Percentiles rank a stretch among this genome's conserved stretches.
phyloP scores from a whole-genome alignment of 2,797 vertebrate species.

The Enteromius unitaeniatus region DNA sequence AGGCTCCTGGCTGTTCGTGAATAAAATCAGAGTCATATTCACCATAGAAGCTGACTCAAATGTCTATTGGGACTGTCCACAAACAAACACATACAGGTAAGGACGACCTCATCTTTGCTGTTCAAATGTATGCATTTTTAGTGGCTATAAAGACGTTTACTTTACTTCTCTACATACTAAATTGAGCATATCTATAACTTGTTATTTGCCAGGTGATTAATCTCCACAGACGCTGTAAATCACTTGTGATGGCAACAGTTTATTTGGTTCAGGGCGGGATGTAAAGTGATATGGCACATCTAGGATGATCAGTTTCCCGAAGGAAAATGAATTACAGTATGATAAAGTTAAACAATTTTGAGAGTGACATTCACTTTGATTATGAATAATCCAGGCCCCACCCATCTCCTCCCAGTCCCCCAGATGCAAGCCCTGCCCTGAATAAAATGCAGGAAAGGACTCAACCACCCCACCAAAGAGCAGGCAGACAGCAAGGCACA shows the following conservation, averaged over 20 bases:
- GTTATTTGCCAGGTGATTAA: slow-evolving; percentile 24
- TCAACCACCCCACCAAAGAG: slow-evolving; percentile 70
- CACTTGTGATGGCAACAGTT: slow-evolving; percentile 13
- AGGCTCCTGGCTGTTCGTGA: neutral
- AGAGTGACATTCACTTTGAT: slow-evolving; percentile 64
- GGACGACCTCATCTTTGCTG: neutral
- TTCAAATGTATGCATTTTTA: neutral
- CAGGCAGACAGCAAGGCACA: slow-evolving; percentile 63
- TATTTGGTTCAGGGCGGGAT: slow-evolving; percentile 3
- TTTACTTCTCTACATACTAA: slow-evolving; percentile 14
- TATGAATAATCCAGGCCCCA: slow-evolving; percentile 78
- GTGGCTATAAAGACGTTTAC: neutral
- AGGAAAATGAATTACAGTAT: neutral
- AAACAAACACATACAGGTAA: slow-evolving; percentile 8
- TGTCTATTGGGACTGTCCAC: neutral
- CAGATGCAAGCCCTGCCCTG: slow-evolving; percentile 78
- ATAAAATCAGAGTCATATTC: neutral
- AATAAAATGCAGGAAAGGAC: slow-evolving; percentile 76
- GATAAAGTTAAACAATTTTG: slow-evolving; percentile 33
- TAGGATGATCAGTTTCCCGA: slow-evolving; percentile 7
- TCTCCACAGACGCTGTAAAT: neutral
- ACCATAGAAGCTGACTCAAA: neutral
- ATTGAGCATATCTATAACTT: neutral
- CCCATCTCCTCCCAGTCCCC: slow-evolving; percentile 69
- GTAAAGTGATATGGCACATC: neutral